Conservation (phyloP, 2,113 vertebrate species). For the Heterochromis multidens region DNA sequence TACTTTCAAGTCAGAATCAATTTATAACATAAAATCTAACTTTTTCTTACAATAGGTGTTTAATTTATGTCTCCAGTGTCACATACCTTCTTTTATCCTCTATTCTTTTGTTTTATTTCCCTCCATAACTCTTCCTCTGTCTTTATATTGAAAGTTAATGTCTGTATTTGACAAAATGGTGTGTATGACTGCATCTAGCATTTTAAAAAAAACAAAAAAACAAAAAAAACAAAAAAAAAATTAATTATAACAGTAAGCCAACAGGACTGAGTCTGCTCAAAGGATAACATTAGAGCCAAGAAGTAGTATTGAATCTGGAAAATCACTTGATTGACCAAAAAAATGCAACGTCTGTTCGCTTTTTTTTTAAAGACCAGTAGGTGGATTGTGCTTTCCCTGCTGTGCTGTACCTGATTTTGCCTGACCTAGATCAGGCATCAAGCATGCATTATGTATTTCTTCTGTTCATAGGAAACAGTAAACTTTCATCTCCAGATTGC, state of each 20-base stretch:
- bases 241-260: not conserved
- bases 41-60: not conserved
- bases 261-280: not conserved
- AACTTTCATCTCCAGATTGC: not conserved
- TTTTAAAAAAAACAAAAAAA: too few relatives aligned
- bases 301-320: not conserved
- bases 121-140: not conserved
- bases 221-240: not conserved
- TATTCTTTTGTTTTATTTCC: not conserved
- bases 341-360: not conserved
- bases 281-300: not conserved
- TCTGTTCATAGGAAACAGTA: not conserved
- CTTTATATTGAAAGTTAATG: not conserved
- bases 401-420: not conserved
- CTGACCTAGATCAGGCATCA: conserved; percentile 31
- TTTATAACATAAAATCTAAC: not conserved
- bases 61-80: not conserved
- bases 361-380: not conserved
- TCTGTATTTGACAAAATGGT: not conserved
- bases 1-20: not conserved
- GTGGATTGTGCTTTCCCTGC: not conserved
- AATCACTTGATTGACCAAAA: not conserved
- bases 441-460: conserved; percentile 26
- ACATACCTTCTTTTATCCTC: not conserved
- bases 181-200: not conserved